Percentiles rank a stretch among this genome's conserved stretches.
Evolutionary conservation across 2,113 vertebrate genomes (phyloP).

Genomic region (Corydoras maculifer): DNA sequence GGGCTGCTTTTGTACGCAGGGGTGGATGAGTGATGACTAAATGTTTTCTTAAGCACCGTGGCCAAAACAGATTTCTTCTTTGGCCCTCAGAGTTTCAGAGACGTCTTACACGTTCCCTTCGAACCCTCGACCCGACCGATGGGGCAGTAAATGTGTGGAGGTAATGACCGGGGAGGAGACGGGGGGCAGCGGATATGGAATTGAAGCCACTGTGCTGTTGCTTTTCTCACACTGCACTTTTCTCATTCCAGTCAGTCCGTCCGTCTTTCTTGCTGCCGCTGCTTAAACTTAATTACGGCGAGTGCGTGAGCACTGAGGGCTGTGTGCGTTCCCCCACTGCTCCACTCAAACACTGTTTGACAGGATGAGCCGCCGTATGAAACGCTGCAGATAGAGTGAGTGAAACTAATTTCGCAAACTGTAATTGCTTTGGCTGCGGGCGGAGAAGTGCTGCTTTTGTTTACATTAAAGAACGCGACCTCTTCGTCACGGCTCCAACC

Average conservation of each 20-base stretch:
- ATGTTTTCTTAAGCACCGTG: conserved; percentile 20
- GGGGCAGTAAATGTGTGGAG: conserved; percentile 28
- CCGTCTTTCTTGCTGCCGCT: conserved; percentile 28
- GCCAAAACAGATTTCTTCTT: conserved; percentile 15
- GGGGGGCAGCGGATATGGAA: conserved; percentile 13
- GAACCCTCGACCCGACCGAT: conserved; percentile 5
- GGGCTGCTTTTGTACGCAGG: no score
- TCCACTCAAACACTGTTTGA: conserved; percentile 31
- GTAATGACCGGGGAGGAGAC: conserved; percentile 7
- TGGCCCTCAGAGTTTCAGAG: background rate
- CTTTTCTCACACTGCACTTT: conserved; percentile 16
- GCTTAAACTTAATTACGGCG: conserved; percentile 45
- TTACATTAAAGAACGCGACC: conserved; percentile 32
- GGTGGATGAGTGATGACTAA: background rate
- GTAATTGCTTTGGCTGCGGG: conserved; percentile 40
- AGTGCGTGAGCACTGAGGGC: conserved; percentile 19
- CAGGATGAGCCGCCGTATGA: conserved; percentile 32
- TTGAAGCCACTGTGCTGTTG: conserved; percentile 21
- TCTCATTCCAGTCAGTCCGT: conserved; percentile 41
- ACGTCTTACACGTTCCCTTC: background rate
- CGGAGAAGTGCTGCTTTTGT: conserved; percentile 30
- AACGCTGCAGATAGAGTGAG: conserved; percentile 27
- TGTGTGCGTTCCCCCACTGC: conserved; percentile 17
- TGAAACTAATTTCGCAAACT: conserved; percentile 31
- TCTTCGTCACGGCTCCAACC: background rate